Evolutionary conservation across 2,888 invertebrate species (phyloP).

Genomic region (Rhorus exstirpatorius): DNA sequence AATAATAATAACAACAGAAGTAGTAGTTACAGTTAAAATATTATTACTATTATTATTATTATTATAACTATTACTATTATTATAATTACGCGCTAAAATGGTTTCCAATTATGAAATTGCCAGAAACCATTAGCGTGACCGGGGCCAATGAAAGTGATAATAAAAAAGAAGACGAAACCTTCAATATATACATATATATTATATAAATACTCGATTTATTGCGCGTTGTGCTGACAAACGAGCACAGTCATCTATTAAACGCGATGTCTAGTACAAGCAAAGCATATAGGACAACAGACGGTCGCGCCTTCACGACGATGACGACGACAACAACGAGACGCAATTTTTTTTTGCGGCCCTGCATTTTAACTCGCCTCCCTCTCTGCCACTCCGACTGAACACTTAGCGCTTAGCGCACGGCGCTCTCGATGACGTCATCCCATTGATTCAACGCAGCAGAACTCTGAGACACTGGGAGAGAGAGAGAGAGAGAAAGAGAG

Average conservation of each 20-base stretch:
- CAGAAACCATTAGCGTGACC: too few relatives aligned
- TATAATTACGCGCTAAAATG: too few relatives aligned
- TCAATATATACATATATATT: neutral
- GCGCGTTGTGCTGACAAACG: neutral
- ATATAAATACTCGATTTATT: neutral
- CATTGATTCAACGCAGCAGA: conserved; percentile 66
- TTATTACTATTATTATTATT: too few relatives aligned
- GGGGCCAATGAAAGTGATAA: too few relatives aligned
- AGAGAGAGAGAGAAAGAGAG: conserved; percentile 40
- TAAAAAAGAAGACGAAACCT: too few relatives aligned
- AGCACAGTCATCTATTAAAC: conserved; percentile 2
- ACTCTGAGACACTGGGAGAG: conserved; percentile 19
- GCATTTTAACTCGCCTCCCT: conserved; percentile 15
- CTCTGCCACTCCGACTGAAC: conserved; percentile 10
- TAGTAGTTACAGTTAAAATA: too few relatives aligned
- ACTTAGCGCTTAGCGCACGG: conserved; percentile 52
- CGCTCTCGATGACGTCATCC: conserved; percentile 65
- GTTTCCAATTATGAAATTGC: too few relatives aligned
- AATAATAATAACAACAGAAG: too few relatives aligned
- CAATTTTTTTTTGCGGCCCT: conserved; percentile 61
- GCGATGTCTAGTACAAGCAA: neutral
- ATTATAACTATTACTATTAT: too few relatives aligned
- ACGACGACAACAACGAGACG: conserved; percentile 44
- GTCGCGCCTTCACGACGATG: conserved; percentile 25
- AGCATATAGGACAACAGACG: conserved; percentile 14